Evolutionary conservation across 2,888 invertebrate genomes (phyloP).

Genomic region (Rhynchonema sp.): DNA sequence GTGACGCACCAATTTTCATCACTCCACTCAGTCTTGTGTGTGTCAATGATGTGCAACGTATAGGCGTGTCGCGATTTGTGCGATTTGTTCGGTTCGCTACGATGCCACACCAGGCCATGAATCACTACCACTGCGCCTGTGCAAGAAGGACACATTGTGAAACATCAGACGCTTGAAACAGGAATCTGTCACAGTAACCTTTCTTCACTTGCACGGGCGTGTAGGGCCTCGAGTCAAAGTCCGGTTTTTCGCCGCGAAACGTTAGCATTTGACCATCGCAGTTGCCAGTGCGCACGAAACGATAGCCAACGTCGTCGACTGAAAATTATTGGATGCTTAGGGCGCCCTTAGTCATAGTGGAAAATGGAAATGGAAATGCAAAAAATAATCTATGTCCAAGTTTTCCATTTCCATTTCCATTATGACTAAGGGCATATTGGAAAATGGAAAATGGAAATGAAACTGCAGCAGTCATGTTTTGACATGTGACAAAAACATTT

Average conservation of each 20-base stretch:
- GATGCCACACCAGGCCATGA: conserved; percentile 79
- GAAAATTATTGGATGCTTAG: background rate
- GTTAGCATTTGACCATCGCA: conserved; percentile 14
- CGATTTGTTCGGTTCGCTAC: conserved; percentile 66
- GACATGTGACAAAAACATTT: too few species aligned
- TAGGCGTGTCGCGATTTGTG: conserved; percentile 69
- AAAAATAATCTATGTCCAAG: background rate
- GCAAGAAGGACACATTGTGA: background rate
- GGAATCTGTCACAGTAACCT: too few species aligned
- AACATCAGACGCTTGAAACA: too few species aligned
- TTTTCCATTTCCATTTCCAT: background rate
- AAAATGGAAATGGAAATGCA: background rate
- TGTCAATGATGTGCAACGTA: conserved; percentile 80
- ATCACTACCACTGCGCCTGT: conserved; percentile 62
- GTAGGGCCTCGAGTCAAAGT: conserved; percentile 46
- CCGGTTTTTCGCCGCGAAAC: conserved; percentile 18
- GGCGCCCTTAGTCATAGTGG: too few species aligned
- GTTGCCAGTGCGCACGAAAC: conserved; percentile 16
- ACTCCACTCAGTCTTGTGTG: conserved; percentile 50
- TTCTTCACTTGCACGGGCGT: conserved; percentile 57
- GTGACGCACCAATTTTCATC: conserved; percentile 59
- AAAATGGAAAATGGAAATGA: too few species aligned
- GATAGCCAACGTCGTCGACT: conserved; percentile 12
- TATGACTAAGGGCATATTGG: too few species aligned
- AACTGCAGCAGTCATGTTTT: too few species aligned